Conservation (phyloP, 2,888 invertebrate species). For the Diaphora mendica region DNA sequence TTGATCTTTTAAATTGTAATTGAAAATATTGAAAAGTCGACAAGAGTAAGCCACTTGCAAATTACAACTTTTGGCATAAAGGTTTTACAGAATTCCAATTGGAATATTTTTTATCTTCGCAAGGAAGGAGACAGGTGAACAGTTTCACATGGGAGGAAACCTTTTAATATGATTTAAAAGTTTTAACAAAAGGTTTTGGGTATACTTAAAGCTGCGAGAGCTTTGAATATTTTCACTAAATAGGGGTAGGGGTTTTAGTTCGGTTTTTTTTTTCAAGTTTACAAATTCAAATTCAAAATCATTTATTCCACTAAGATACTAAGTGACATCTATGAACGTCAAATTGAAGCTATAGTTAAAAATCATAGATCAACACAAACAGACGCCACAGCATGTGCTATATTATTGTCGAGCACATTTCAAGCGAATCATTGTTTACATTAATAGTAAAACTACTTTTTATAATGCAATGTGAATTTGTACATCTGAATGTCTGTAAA, state of each 20-base stretch:
- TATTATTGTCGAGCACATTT: no score
- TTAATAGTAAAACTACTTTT: neutral
- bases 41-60: neutral
- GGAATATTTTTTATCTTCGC: conserved; percentile 51
- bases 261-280: conserved; percentile 27
- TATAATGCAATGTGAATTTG: neutral
- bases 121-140: conserved; percentile 56
- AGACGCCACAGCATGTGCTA: no score
- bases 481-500: neutral
- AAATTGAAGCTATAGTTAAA: no score
- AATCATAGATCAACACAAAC: no score
- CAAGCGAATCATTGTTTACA: no score
- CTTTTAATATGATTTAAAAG: conserved; percentile 66
- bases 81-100: conserved; percentile 33
- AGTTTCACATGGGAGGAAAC: conserved; percentile 60
- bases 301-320: no score
- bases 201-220: conserved; percentile 51
- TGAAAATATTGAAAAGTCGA: neutral
- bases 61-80: conserved; percentile 15
- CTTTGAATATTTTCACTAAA: conserved; percentile 50
- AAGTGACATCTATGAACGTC: no score
- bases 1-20: no score
- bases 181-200: conserved; percentile 56
- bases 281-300: no score
- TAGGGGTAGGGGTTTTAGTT: conserved; percentile 22